Percentiles rank a stretch among this genome's conserved stretches.
Conservation (phyloP, 2,888 invertebrate genomes). For the Himalopsyche japonica region DNA sequence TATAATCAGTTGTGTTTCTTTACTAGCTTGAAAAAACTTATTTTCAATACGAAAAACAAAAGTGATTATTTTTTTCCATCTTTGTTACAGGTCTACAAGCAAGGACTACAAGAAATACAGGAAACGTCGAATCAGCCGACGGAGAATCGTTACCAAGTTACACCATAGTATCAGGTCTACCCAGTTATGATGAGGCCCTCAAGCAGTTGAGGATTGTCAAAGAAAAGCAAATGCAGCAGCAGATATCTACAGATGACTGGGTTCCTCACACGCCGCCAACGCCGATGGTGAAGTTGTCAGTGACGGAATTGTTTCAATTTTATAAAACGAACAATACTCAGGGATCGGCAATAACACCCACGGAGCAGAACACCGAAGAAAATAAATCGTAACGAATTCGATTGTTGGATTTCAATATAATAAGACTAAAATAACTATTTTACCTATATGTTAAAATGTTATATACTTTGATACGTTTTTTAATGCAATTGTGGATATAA, state of each 20-base stretch:
- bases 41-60: not conserved
- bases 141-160: slow-evolving; percentile 64
- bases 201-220: slow-evolving; percentile 52
- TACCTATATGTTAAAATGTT: not conserved
- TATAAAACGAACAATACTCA: slow-evolving; percentile 42
- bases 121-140: slow-evolving; percentile 49
- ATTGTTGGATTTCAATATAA: not conserved
- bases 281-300: slow-evolving; percentile 46
- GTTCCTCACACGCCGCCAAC: slow-evolving; percentile 44
- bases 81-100: slow-evolving; percentile 53
- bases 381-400: slow-evolving; percentile 36
- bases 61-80: slow-evolving; percentile 17
- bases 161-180: slow-evolving; percentile 67
- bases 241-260: slow-evolving; percentile 38
- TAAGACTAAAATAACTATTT: not conserved
- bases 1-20: not conserved
- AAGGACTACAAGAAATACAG: slow-evolving; percentile 42
- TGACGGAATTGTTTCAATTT: slow-evolving; percentile 48
- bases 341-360: not conserved
- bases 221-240: slow-evolving; percentile 35
- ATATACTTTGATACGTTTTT: not conserved
- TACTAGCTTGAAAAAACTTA: no score
- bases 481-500: no score
- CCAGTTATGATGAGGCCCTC: slow-evolving; percentile 66
- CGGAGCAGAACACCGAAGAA: slow-evolving; percentile 12